Conservation (phyloP, 2,113 vertebrate species). For the Sinocyclocheilus anophthalmus region DNA sequence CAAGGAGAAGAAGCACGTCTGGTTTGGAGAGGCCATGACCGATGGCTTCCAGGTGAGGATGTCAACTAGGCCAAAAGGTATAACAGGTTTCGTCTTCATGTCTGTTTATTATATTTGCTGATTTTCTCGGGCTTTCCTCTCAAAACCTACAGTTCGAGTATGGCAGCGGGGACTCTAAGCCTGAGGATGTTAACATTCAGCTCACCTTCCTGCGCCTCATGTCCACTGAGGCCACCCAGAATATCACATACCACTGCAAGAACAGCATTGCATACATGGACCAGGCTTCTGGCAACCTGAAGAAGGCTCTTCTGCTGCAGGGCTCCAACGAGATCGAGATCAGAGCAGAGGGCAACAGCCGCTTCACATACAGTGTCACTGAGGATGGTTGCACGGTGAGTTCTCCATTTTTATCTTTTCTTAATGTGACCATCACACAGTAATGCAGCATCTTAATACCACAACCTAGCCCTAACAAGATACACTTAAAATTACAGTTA, state of each 20-base stretch:
- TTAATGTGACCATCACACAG: neutral
- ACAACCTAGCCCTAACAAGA: neutral
- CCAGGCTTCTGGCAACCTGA: conserved; percentile 88
- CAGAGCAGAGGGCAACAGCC: conserved; percentile 98
- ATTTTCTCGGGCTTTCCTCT: conserved; percentile 10
- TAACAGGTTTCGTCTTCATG: neutral
- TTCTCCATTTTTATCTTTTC: neutral
- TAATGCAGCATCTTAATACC: neutral
- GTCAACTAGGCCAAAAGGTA: neutral
- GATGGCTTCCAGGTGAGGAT: conserved; percentile 89
- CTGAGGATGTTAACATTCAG: conserved; percentile 93
- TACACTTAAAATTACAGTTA: neutral
- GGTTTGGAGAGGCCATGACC: conserved; percentile 94
- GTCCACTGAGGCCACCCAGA: conserved; percentile 95
- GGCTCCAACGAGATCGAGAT: conserved; percentile 98
- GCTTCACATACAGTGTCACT: conserved; percentile 92
- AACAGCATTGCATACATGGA: conserved; percentile 99
- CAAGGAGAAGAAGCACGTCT: conserved; percentile 95
- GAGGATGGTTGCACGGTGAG: conserved; percentile 96
- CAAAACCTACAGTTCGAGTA: conserved; percentile 85
- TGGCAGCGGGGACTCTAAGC: conserved; percentile 84
- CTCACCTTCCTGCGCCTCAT: conserved; percentile 98
- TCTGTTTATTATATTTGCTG: neutral
- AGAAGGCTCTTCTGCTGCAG: conserved; percentile 94
- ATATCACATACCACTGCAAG: conserved; percentile 99